Base-by-base conservation (phyloP, 2,888 invertebrate species). In the Drosophila limbata region DNA sequence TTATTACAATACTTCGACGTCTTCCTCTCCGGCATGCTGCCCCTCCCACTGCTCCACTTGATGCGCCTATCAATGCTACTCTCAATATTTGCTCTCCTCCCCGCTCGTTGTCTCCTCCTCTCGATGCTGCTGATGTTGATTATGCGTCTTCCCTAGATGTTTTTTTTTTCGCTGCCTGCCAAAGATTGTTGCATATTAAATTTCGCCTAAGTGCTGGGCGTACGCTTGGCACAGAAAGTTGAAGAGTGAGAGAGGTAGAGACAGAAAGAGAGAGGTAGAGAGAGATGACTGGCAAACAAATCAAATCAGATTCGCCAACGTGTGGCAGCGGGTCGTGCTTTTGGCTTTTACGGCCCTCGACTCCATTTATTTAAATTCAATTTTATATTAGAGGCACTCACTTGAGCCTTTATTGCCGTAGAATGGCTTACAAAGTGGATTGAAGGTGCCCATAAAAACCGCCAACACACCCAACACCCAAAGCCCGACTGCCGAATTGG, bases 301-400 rank as follows among this genome's bases (percentile, higher is more conserved):
- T 84, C 87, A 84, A 80, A 86, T 84, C 88, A 72, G 68, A 80
- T 73, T 73, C 77, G 86, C 52, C 52, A 85, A 79, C 74, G 74
- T 74, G 78, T 73, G 80, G 51, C 65, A 61, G 42, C 69, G 67
- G 53, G 50, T 61, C 62, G 65, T 66, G 51, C 68, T 72, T 66
- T 73, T 51, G 59, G 71, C 71, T 78, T 86, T 84, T 86, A 78
- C 71, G 87, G 84, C 56, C 56, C 78, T 71, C 84, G 69, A 69
- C 79, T 89, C 76, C 89, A 84, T 84, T 87, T 84, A 85, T 85
- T 85, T 89, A 87, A 85, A 89, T 85, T 85, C 89, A 89, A 85
- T 89, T 89, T 89, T 59, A 79, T 87, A 84, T 89, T 85, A 84
- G 87, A 84, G 72, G 65, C 89, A 75, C 89, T 74, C 83, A 79